A percentile compares a stretch with the other conserved stretches of the same genome.
Conservation (phyloP, 2,113 vertebrate genomes). For the Psilopsiagon aymara region DNA sequence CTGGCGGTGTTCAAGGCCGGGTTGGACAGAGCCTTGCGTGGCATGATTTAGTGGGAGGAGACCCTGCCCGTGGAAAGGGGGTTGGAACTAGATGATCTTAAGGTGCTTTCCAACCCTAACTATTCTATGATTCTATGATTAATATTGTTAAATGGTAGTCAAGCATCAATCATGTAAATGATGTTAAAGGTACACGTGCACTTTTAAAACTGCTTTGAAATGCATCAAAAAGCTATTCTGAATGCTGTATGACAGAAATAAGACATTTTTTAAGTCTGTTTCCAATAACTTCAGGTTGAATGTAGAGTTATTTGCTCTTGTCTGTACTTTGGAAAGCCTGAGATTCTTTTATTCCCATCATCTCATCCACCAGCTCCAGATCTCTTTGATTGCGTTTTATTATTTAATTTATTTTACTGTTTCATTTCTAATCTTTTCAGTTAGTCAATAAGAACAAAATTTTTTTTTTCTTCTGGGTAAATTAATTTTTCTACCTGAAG, state of each 20-base stretch:
- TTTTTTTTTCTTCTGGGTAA: not conserved
- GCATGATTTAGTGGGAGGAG: too few species aligned
- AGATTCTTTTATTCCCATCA: not conserved
- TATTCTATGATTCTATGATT: too few species aligned
- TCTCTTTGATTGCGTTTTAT: not conserved
- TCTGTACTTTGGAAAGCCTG: not conserved
- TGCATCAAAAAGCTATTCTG: not conserved
- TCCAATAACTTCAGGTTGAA: not conserved
- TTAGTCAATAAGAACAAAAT: not conserved
- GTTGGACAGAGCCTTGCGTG: too few species aligned
- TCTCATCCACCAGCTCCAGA: not conserved
- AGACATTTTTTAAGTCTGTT: not conserved
- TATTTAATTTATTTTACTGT: not conserved
- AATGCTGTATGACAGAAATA: not conserved
- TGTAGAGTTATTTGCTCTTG: not conserved
- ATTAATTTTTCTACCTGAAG: not conserved
- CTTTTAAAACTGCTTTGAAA: not conserved
- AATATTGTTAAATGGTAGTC: not conserved
- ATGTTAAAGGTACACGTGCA: not conserved
- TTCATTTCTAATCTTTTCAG: not conserved
- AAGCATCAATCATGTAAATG: not conserved
- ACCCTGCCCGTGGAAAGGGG: too few species aligned
- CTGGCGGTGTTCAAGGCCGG: too few species aligned
- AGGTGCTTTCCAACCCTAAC: too few species aligned
- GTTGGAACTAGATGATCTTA: too few species aligned